These are phyloP conservation scores for Sphaeridia pumilis DNA, from an alignment of 2,888 invertebrate genomes.

Conservation along the genomic window DNA sequence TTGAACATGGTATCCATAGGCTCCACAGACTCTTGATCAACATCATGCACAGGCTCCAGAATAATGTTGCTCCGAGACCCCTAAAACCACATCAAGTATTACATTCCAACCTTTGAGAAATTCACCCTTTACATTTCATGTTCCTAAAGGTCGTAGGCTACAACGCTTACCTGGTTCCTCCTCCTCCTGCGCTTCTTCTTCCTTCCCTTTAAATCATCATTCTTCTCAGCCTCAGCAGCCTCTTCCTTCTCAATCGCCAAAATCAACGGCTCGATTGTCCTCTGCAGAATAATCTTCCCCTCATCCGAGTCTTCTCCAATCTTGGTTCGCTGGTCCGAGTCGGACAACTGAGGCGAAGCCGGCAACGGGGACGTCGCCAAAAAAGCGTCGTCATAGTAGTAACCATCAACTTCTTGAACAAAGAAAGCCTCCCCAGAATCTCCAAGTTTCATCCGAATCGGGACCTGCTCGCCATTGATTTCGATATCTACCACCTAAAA, in stretches of 20 bases:
- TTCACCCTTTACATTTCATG: too few relatives aligned
- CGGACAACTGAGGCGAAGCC: slow-evolving; percentile 40
- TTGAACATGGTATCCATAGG: slow-evolving; percentile 32
- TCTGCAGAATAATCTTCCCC: neutral
- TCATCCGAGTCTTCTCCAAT: slow-evolving; percentile 13
- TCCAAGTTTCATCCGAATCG: slow-evolving; percentile 97
- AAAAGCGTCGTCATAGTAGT: slow-evolving; percentile 50
- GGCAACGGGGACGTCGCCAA: slow-evolving; percentile 94
- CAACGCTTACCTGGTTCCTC: slow-evolving; percentile 33
- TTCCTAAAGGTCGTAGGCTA: too few relatives aligned
- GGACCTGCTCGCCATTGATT: slow-evolving; percentile 85
- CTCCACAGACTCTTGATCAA: slow-evolving; percentile 33
- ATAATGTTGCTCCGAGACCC: slow-evolving; percentile 33
- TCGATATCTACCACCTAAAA: slow-evolving; percentile 93
- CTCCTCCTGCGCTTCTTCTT: slow-evolving; percentile 27
- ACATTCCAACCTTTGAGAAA: neutral
- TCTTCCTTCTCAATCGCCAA: neutral
- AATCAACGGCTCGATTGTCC: neutral
- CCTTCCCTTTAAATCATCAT: slow-evolving; percentile 25
- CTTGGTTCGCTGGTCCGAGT: slow-evolving; percentile 9
- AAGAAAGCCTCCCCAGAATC: slow-evolving; percentile 99
- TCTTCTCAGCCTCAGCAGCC: slow-evolving; percentile 10
- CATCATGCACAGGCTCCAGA: slow-evolving; percentile 38
- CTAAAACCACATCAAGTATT: too few relatives aligned
- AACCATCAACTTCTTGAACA: slow-evolving; percentile 73